Evolutionary conservation across 2,113 vertebrate species (phyloP).

Genomic region (Kobus ellipsiprymnus): DNA sequence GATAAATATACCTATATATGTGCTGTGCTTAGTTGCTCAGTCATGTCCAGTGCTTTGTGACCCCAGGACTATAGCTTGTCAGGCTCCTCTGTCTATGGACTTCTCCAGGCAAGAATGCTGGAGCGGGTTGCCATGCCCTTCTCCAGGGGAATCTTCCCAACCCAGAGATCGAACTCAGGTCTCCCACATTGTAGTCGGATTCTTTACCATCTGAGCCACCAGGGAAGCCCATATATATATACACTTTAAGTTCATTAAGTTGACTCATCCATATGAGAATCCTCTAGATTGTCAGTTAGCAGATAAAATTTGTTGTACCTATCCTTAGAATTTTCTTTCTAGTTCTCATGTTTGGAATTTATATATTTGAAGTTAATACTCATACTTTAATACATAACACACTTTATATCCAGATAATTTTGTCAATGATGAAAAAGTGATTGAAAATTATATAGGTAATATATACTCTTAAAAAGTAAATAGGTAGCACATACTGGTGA

Average conservation of each 20-base stretch:
- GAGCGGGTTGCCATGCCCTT: background rate
- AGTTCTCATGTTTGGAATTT: background rate
- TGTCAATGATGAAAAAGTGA: background rate
- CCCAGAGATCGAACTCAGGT: background rate
- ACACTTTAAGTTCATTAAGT: background rate
- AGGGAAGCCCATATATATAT: background rate
- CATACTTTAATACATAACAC: background rate
- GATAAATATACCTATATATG: background rate
- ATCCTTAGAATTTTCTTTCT: background rate
- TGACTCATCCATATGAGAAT: background rate
- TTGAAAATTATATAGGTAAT: background rate
- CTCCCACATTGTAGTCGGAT: rapidly evolving
- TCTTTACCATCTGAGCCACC: background rate
- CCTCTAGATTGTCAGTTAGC: background rate
- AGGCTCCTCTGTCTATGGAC: background rate
- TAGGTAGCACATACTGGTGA: background rate
- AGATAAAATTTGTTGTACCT: background rate
- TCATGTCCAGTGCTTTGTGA: background rate
- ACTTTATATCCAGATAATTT: background rate
- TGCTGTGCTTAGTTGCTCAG: background rate
- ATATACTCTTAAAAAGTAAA: background rate
- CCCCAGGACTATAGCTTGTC: background rate
- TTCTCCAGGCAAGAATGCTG: background rate
- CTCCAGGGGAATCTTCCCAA: background rate
- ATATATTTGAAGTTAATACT: background rate